Evolutionary conservation across 2,888 invertebrate genomes (phyloP).

Genomic region (Itoplectis maculator): DNA sequence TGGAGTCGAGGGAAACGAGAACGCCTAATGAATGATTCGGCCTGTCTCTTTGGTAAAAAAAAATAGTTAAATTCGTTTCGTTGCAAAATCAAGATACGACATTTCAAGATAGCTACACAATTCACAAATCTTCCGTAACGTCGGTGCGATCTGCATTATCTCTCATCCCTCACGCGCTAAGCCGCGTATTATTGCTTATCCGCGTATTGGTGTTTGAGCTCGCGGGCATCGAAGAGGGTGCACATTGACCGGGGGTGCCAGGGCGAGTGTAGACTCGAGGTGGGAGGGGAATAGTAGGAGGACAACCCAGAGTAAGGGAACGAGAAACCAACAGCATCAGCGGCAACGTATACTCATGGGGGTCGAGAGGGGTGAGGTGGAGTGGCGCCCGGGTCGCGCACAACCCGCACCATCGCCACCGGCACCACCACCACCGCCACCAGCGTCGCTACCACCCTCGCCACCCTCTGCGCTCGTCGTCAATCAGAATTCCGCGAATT

Average conservation of each 20-base stretch:
- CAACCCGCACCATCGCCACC: conserved; percentile 46
- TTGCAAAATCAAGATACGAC: not conserved
- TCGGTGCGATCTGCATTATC: conserved; percentile 27
- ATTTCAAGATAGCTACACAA: not conserved
- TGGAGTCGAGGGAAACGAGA: conserved; percentile 32
- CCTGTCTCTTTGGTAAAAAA: no score
- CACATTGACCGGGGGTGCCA: conserved; percentile 32
- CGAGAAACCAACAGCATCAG: conserved; percentile 54
- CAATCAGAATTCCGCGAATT: conserved; percentile 85
- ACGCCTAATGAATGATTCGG: conserved; percentile 8
- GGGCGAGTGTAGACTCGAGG: conserved; percentile 29
- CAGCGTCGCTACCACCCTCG: conserved; percentile 68
- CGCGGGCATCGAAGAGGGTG: conserved; percentile 45
- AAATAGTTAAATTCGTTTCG: not conserved
- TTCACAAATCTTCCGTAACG: conserved; percentile 5
- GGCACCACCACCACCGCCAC: conserved; percentile 46
- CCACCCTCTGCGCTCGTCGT: conserved; percentile 80
- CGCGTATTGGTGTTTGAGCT: conserved; percentile 49
- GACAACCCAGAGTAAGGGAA: conserved; percentile 22
- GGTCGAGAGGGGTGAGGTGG: conserved; percentile 43
- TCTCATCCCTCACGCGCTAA: conserved; percentile 2
- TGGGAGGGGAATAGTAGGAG: conserved; percentile 60
- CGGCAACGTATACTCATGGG: conserved; percentile 45
- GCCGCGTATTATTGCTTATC: conserved; percentile 38
- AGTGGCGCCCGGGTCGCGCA: conserved; percentile 48